phyloP scores from a whole-genome alignment of 2,888 invertebrate genomes.

The Agriotes lineatus region DNA sequence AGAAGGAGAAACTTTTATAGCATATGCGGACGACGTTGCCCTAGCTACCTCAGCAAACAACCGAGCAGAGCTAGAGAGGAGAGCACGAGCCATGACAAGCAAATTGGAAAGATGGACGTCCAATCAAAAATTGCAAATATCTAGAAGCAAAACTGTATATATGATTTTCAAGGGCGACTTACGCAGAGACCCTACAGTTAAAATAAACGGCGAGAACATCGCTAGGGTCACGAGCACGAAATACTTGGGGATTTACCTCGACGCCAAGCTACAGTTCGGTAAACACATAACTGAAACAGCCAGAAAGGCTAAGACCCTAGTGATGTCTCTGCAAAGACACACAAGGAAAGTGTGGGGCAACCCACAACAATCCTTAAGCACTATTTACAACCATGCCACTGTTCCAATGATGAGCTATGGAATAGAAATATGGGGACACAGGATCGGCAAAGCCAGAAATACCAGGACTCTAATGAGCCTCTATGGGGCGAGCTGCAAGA shows the following conservation, averaged over 20 bases:
- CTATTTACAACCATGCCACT: neutral
- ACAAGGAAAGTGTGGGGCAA: neutral
- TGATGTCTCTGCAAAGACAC: neutral
- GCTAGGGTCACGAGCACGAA: neutral
- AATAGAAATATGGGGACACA: neutral
- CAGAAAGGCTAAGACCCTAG: neutral
- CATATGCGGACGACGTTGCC: too few relatives aligned
- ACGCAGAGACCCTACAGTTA: neutral
- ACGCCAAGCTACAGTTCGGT: neutral
- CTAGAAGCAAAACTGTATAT: neutral
- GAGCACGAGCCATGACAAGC: too few relatives aligned
- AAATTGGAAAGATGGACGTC: too few relatives aligned
- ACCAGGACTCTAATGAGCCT: neutral
- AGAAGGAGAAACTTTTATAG: neutral
- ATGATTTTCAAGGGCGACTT: neutral
- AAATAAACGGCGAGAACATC: neutral
- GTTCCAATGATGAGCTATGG: neutral
- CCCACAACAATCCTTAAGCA: neutral
- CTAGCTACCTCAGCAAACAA: neutral
- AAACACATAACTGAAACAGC: neutral
- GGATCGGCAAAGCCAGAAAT: neutral
- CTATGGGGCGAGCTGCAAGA: neutral
- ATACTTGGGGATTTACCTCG: neutral
- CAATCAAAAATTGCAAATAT: too few relatives aligned
- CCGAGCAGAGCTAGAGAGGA: neutral